Conservation (phyloP, 2,113 vertebrate genomes). For the Smithornis capensis region DNA sequence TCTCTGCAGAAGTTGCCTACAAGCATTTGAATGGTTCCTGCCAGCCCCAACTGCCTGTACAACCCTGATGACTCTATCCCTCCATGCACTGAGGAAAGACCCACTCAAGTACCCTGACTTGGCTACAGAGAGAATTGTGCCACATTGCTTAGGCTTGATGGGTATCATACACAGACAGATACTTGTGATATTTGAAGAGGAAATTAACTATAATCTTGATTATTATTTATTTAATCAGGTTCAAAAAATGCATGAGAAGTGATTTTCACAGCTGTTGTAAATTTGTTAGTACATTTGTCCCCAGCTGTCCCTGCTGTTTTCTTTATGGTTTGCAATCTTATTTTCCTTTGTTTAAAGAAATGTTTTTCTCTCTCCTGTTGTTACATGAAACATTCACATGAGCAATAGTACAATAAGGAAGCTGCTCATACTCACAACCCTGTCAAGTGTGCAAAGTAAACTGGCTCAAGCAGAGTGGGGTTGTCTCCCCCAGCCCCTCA, state of each 20-base stretch:
- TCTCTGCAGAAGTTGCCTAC: neutral
- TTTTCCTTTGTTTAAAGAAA: slow-evolving; percentile 59
- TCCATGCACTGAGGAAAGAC: neutral
- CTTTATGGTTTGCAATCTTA: slow-evolving; percentile 33
- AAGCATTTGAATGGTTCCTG: rapidly evolving
- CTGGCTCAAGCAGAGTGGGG: neutral
- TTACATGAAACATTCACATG: neutral
- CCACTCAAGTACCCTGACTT: neutral
- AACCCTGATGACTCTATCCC: neutral
- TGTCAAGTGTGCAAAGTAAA: neutral
- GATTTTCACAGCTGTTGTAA: slow-evolving; percentile 61
- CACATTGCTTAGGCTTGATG: neutral
- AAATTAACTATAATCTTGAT: neutral
- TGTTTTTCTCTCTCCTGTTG: slow-evolving; percentile 44
- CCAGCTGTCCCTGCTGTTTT: slow-evolving; percentile 25
- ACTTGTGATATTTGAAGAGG: neutral
- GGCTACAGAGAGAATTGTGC: neutral
- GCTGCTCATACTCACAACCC: neutral
- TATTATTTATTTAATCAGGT: neutral
- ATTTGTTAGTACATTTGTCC: slow-evolving; percentile 32
- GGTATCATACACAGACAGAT: neutral
- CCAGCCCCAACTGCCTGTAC: neutral
- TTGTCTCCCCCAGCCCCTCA: neutral
- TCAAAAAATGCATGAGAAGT: neutral
- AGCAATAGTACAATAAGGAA: neutral